phyloP scores from a whole-genome alignment of 2,113 vertebrate genomes.

The Ochotona curzoniae region DNA sequence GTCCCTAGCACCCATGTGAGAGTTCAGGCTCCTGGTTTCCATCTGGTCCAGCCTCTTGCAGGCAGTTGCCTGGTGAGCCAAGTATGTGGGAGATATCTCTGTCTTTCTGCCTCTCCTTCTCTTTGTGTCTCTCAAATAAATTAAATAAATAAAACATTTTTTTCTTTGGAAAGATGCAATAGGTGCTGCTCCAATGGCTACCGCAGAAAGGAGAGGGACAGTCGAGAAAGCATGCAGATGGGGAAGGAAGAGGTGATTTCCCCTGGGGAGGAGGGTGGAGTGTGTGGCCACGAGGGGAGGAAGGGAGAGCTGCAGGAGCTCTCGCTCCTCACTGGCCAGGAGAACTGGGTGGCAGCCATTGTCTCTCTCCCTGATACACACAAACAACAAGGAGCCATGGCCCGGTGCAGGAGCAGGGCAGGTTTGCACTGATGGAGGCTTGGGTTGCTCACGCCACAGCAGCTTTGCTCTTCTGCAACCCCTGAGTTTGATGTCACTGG shows the following conservation, averaged over 20 bases:
- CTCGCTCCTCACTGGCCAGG: fast-evolving
- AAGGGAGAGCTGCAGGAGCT: fast-evolving
- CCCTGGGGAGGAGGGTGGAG: background rate
- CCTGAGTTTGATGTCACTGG: background rate
- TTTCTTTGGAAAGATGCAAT: background rate
- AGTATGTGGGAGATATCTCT: no score
- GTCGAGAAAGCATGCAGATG: background rate
- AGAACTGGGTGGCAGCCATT: background rate
- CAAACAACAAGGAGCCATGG: background rate
- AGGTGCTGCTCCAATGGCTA: fast-evolving
- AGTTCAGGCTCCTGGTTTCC: no score
- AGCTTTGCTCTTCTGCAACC: background rate
- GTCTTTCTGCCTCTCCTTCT: no score
- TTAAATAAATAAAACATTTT: no score
- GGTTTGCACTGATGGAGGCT: background rate
- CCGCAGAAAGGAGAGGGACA: background rate
- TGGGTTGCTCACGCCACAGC: background rate
- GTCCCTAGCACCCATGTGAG: no score
- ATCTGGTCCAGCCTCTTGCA: no score
- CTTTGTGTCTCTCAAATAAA: no score
- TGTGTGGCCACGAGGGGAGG: fast-evolving
- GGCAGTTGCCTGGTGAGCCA: no score
- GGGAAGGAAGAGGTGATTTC: fast-evolving
- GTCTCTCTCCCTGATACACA: fast-evolving
- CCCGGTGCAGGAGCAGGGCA: background rate